Evolutionary conservation across 1,140 invertebrate genomes (phyloP).

Genomic region (Drosophila malerkotliana): DNA sequence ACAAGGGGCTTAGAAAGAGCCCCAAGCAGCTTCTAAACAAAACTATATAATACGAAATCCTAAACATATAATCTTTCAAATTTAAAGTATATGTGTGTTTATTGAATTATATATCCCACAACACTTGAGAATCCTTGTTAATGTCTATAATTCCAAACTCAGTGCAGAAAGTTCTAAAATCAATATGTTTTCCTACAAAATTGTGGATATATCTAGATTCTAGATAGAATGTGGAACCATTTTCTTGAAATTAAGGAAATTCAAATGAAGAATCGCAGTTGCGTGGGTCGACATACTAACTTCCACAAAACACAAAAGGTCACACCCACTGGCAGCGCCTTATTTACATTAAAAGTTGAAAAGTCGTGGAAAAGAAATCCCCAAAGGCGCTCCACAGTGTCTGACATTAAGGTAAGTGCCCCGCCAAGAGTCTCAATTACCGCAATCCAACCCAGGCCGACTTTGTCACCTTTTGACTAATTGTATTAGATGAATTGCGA

Average conservation of each 20-base stretch:
- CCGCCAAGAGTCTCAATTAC: slow-evolving; percentile 68
- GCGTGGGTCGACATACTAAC: neutral
- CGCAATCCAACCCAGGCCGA: slow-evolving; percentile 30
- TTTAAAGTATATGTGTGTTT: neutral
- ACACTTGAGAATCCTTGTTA: neutral
- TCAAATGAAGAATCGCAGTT: neutral
- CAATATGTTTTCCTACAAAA: too few relatives aligned
- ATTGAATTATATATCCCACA: neutral
- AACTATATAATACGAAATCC: neutral
- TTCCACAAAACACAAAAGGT: slow-evolving; percentile 40
- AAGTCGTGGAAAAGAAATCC: slow-evolving; percentile 42
- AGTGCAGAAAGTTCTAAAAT: too few relatives aligned
- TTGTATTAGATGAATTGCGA: slow-evolving; percentile 82
- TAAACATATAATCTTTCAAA: neutral
- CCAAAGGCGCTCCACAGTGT: slow-evolving; percentile 27
- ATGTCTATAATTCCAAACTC: neutral
- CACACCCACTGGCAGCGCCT: slow-evolving; percentile 28
- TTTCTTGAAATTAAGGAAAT: neutral
- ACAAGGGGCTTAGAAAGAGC: neutral
- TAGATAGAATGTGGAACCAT: too few relatives aligned
- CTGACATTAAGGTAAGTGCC: slow-evolving; percentile 57
- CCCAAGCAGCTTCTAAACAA: neutral
- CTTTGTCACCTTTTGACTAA: slow-evolving; percentile 70
- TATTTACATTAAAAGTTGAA: slow-evolving; percentile 69
- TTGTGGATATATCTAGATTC: too few relatives aligned